These are phyloP conservation scores for Lithophane ornitopus DNA, from an alignment of 2,888 invertebrate genomes.

Conservation along the genomic window DNA sequence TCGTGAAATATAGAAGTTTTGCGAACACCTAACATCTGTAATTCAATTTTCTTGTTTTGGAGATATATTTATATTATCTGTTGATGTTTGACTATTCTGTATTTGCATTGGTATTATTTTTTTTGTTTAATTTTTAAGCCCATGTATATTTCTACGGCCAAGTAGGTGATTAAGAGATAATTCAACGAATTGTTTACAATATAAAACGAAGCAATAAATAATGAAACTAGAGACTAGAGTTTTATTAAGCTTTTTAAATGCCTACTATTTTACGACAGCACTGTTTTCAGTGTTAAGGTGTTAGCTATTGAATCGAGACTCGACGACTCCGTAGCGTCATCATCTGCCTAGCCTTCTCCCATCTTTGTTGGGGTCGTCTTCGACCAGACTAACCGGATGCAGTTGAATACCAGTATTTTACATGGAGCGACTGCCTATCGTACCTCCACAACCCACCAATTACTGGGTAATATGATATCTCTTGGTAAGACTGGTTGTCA, in stretches of 20 bases:
- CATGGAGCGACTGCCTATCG: no score
- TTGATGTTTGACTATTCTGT: conserved; percentile 86
- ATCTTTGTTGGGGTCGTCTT: no score
- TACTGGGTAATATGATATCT: no score
- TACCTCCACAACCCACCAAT: no score
- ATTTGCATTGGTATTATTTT: conserved; percentile 88
- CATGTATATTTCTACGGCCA: conserved; percentile 81
- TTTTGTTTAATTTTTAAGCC: conserved; percentile 81
- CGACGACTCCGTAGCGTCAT: no score
- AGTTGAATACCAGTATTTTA: no score
- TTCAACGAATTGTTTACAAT: conserved; percentile 89
- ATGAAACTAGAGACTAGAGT: conserved; percentile 70
- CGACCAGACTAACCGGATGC: no score
- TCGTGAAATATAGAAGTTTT: conserved; percentile 59
- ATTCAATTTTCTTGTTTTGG: conserved; percentile 83
- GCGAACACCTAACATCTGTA: conserved; percentile 46
- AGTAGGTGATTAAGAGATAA: conserved; percentile 78
- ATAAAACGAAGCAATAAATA: conserved; percentile 87
- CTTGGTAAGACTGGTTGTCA: no score
- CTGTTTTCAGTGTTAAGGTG: neutral
- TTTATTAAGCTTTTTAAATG: conserved; percentile 66
- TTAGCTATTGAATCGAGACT: no score
- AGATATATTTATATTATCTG: conserved; percentile 86
- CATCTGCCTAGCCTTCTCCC: no score
- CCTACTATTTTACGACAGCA: neutral